Evolutionary conservation across 2,888 invertebrate genomes (phyloP), one percentile per base, ranked within the genome.

Genomic region (Nematopogon swammerdamellus): DNA sequence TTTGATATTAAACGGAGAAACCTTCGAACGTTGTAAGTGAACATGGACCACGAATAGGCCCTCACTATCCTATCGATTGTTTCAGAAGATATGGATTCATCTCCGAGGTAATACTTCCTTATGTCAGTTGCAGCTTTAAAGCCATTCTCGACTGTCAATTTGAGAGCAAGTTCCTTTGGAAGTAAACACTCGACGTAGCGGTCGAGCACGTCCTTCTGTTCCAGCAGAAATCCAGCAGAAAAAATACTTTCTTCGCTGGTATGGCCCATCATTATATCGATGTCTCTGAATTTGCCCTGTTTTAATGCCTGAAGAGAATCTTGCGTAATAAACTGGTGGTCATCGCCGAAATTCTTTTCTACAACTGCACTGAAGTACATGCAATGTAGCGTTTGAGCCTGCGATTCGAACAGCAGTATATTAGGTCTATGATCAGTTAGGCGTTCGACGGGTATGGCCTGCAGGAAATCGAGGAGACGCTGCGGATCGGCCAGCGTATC

Each of bases 381-480:
- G 8, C 8, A 6, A 8, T 25, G 25, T 25, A 25, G 4, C 4
- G 25, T 4, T 25, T 25, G 25, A 6, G 25, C 25, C 5, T 25
- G 8, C 4, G 25, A 25, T 25, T 25, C 25, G 4, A 4, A 6
- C 5, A 25, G 8, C 4, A 4, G 8, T 25, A 25, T 25, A 6
- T 4, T 8, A 8, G 5, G 5, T 6, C 8, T 25, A 8, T 6
- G 4, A 25, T 59, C 48, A 1, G 62, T 46, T 1, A 70, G 49
- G 51, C 64, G 60, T n/a, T 63, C 62, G 0, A 47, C 55, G 10
- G 68, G 62, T 1, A 64, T 51, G 4, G 52, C 60, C 57, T 67
- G 68, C 3, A 69, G 58, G 44, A 62, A 69, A 14, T 65, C 60
- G 2, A 70, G 54, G 8, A 70, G 59, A 46, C 60, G 56, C 2